phyloP scores from a whole-genome alignment of 2,113 vertebrate species.

The Festucalex cinctus region DNA sequence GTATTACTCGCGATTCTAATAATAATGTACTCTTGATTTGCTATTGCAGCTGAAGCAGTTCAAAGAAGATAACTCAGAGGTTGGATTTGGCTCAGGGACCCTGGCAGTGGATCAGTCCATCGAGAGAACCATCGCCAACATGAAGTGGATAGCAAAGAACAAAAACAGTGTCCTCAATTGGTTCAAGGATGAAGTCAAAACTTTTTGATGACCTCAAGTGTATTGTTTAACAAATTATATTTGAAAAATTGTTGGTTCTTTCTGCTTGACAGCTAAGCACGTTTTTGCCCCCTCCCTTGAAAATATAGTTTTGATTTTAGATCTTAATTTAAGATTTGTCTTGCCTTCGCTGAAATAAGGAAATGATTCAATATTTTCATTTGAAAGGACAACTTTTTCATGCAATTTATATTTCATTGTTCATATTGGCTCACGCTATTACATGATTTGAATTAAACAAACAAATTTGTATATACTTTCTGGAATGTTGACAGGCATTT shows the following conservation, averaged over 20 bases:
- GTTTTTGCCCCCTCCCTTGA: not conserved
- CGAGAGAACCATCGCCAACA: slow-evolving; percentile 83
- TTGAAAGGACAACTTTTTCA: not conserved
- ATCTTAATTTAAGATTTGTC: not conserved
- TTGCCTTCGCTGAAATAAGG: not conserved
- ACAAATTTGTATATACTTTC: not conserved
- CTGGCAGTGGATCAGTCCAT: slow-evolving; percentile 87
- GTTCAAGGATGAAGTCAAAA: slow-evolving; percentile 52
- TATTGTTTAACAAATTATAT: not conserved
- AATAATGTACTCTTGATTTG: slow-evolving; percentile 6
- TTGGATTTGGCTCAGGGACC: slow-evolving; percentile 84
- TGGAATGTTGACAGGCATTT: not conserved
- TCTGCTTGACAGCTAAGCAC: not conserved
- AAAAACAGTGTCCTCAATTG: slow-evolving; percentile 52
- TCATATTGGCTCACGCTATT: not conserved
- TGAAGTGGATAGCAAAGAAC: slow-evolving; percentile 83
- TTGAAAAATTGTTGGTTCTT: not conserved
- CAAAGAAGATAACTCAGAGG: slow-evolving; percentile 67
- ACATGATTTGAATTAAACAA: not conserved
- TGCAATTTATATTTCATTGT: not conserved
- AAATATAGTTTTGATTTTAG: not conserved
- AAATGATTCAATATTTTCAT: not conserved
- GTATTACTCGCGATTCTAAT: not conserved
- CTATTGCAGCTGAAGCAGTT: slow-evolving; percentile 81
- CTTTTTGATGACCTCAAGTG: not conserved